Conservation (phyloP, 2,797 vertebrate genomes). For the Acanthurus leucopareius region DNA sequence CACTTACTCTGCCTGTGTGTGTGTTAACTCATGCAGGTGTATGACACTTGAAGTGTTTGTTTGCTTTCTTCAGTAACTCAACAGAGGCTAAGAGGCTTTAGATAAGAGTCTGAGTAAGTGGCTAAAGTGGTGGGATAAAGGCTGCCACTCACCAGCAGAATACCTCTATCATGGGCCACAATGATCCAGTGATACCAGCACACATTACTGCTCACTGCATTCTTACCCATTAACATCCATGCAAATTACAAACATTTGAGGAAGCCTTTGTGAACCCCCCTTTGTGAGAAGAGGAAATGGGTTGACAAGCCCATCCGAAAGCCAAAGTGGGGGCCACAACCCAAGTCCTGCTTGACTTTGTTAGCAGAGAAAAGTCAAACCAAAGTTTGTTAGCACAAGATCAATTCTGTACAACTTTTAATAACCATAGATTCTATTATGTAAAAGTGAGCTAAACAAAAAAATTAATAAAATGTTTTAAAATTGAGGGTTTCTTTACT, state of each 20-base stretch:
- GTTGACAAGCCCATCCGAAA: background rate
- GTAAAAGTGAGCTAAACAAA: too few relatives aligned
- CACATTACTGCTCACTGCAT: background rate
- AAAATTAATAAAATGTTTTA: too few relatives aligned
- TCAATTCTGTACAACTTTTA: background rate
- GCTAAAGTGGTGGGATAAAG: constrained; percentile 31
- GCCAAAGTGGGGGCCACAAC: background rate
- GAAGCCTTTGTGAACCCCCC: background rate
- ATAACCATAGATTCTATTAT: too few relatives aligned
- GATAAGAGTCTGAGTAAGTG: constrained; percentile 51
- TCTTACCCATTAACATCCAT: background rate
- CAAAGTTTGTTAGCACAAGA: background rate
- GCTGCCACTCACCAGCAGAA: constrained; percentile 28
- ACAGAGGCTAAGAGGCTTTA: constrained; percentile 61
- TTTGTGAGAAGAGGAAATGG: background rate
- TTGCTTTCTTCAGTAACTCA: constrained; percentile 49
- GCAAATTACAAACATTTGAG: background rate
- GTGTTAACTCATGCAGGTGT: constrained; percentile 27
- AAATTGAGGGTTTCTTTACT: too few relatives aligned
- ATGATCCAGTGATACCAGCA: constrained; percentile 8
- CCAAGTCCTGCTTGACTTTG: background rate
- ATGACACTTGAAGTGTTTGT: constrained; percentile 32
- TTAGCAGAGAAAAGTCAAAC: background rate
- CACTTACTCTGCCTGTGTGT: constrained; percentile 37
- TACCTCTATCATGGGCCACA: constrained; percentile 11